These are phyloP conservation scores for Nothocercus nigrocapillus DNA, from an alignment of 2,113 vertebrate genomes.

Conservation along the genomic window DNA sequence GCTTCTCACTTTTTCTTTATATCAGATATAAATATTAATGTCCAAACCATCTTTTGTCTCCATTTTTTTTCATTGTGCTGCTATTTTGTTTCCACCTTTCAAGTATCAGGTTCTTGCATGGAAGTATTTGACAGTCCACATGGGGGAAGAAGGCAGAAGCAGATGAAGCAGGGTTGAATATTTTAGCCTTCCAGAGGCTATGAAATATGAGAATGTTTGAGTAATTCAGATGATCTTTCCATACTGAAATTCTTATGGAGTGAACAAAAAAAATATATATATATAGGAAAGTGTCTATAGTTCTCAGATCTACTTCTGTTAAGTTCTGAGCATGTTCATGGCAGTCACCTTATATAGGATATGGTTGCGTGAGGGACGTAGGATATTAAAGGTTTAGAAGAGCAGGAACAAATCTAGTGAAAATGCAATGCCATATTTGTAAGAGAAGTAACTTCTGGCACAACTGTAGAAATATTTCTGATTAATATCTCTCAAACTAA, in stretches of 20 bases:
- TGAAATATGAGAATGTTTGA: neutral
- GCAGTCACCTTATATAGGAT: neutral
- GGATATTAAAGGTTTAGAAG: neutral
- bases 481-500: slow-evolving; percentile 15
- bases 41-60: neutral
- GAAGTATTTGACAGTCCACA: neutral
- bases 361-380: neutral
- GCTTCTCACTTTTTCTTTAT: neutral
- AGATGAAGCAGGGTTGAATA: neutral
- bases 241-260: neutral
- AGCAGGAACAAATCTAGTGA: neutral
- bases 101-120: neutral
- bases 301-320: neutral
- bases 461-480: slow-evolving; percentile 17
- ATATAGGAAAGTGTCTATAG: neutral
- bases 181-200: neutral
- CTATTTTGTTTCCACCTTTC: neutral
- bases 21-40: neutral
- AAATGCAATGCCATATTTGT: neutral
- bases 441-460: neutral
- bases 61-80: neutral
- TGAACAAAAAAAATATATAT: neutral
- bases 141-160: neutral
- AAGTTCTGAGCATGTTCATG: neutral
- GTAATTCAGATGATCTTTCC: neutral